Evolutionary conservation across 2,797 vertebrate species (phyloP).

Genomic region (Brachymystax lenok): DNA sequence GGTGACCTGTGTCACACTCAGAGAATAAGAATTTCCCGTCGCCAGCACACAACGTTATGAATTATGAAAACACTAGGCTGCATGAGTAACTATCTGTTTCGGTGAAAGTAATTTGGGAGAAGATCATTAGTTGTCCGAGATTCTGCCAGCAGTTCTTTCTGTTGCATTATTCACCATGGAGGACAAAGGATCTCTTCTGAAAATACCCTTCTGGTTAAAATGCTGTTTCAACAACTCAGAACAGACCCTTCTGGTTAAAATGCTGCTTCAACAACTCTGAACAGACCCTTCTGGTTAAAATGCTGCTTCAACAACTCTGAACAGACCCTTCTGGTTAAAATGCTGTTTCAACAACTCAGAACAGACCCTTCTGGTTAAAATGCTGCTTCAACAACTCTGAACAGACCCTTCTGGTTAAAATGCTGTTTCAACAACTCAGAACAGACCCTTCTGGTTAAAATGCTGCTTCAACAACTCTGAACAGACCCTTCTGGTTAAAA

Average conservation of each 20-base stretch:
- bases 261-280: too few relatives aligned
- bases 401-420: constrained; percentile 22
- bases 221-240: constrained; percentile 33
- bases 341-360: not conserved
- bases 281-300: constrained; percentile 22
- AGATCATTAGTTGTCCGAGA: constrained; percentile 50
- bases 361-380: constrained; percentile 22
- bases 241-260: constrained; percentile 29
- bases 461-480: too few relatives aligned
- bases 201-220: constrained; percentile 37
- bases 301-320: not conserved
- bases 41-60: constrained; percentile 49
- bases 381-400: not conserved
- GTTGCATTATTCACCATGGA: constrained; percentile 64
- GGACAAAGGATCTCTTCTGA: constrained; percentile 32
- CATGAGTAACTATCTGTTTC: constrained; percentile 46
- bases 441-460: constrained; percentile 38
- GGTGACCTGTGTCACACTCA: constrained; percentile 46
- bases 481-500: constrained; percentile 38
- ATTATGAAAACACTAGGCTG: constrained; percentile 59
- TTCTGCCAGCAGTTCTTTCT: constrained; percentile 46
- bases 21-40: constrained; percentile 49
- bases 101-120: constrained; percentile 48
- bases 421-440: too few relatives aligned
- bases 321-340: constrained; percentile 22